Conservation (phyloP, 2,888 invertebrate species). For the Protonemura montana region DNA sequence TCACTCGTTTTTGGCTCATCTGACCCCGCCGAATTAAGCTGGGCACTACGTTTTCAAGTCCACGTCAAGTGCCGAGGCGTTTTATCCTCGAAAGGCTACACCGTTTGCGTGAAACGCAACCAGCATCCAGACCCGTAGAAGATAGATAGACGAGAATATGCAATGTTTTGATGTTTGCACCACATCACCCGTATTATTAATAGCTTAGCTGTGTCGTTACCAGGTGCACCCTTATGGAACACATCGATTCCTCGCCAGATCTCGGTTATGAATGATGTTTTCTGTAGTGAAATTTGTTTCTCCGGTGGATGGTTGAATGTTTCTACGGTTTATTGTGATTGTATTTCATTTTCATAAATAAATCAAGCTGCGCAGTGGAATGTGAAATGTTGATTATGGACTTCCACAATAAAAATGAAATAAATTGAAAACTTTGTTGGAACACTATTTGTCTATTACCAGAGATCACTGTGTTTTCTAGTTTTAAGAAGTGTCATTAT, state of each 20-base stretch:
- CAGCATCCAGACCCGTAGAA: background rate
- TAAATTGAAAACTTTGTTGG: no score
- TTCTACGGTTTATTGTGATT: background rate
- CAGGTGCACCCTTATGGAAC: background rate
- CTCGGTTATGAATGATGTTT: conserved; percentile 3
- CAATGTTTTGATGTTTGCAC: background rate
- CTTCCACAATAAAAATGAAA: no score
- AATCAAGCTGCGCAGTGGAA: background rate
- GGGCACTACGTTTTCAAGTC: conserved; percentile 84
- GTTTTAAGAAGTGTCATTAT: no score
- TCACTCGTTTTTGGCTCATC: conserved; percentile 65
- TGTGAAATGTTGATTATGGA: no score
- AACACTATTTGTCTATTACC: no score
- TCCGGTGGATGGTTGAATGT: background rate
- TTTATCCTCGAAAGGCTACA: conserved; percentile 88
- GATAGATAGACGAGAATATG: background rate
- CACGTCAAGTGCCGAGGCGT: conserved; percentile 92
- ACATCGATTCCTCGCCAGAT: background rate
- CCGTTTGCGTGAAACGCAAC: conserved; percentile 58
- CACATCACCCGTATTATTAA: background rate
- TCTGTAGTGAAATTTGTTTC: background rate
- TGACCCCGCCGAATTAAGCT: conserved; percentile 64
- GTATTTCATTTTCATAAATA: background rate
- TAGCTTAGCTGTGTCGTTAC: background rate
- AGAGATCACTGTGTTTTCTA: no score